Base-by-base conservation (phyloP, 2,113 vertebrate genomes). In the Mixornis gularis region DNA sequence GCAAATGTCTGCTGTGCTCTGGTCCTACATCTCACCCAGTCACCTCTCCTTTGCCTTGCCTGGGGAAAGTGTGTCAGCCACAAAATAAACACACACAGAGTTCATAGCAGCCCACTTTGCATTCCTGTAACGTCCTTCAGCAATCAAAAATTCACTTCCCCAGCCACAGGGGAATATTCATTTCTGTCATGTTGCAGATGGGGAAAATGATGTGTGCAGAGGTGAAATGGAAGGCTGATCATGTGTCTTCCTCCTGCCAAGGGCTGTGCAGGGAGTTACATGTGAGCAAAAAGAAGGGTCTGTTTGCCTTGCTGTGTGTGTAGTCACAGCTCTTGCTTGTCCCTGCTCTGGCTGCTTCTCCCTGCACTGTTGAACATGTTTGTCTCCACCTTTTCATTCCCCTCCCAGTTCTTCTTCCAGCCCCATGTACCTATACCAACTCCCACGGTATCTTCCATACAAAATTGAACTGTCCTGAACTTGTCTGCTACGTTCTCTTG, bases 121-220 rank as follows among this genome's bases (percentile, higher is more conserved):
- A 89, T 86, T 94, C 85, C 65, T 68, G 25, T 17, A 41, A n/a
- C 63, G 82, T 49, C 74, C 44, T 32, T 21, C 84, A 72, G 91
- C 70, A 56, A 72, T 89, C 65, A 87, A 77, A 86, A 76, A 53
- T 30, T 76, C 53, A 34, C n/a, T 49, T 87, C 40, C 44, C 16
- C 49, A 62, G 63, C 79, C 87, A 62, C 1, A 55, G 71, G 74
- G 63, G 89, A 89, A 94, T 82, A 91, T 72, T 87, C 62, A 82
- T 89, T 89, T 87, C 79, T 92, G 73, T 91, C 87, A 26, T 79
- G 46, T 34, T 82, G 59, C 78, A 73, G 81, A 85, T 82, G 70
- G 51, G 34, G 52, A 81, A 94, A 94, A 79, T 6, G 5, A n/a
- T 51, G 59, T 69, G 70, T 82, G 68, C 59, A 72, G 81, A 62